Evolutionary conservation across 2,797 vertebrate genomes (phyloP).

Genomic region (Taeniopygia guttata): DNA sequence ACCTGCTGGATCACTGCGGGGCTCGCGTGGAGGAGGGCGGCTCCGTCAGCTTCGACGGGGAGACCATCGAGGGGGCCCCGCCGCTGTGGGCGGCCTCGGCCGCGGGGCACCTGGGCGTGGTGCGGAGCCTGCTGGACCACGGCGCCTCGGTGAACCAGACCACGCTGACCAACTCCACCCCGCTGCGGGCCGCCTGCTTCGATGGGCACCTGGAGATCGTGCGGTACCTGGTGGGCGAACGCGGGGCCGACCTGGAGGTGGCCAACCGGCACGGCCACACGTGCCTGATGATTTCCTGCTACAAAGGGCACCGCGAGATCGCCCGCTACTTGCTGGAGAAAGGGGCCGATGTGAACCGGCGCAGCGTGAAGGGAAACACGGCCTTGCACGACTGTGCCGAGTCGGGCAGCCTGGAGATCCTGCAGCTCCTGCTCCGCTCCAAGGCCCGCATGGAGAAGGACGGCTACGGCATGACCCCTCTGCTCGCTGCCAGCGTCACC

Average conservation of each 20-base stretch:
- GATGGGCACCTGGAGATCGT: constrained; percentile 96
- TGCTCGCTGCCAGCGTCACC: constrained; percentile 92
- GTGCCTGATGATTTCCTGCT: constrained; percentile 98
- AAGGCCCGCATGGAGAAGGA: constrained; percentile 91
- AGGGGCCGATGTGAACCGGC: constrained; percentile 92
- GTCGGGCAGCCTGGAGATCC: constrained; percentile 94
- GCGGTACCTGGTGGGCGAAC: constrained; percentile 90
- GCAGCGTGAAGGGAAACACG: constrained; percentile 94
- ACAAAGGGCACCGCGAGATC: constrained; percentile 95
- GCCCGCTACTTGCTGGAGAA: constrained; percentile 91
- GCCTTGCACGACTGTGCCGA: constrained; percentile 95
- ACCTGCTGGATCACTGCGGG: constrained; percentile 89
- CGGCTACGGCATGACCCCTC: constrained; percentile 94
- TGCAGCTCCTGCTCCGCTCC: constrained; percentile 91
- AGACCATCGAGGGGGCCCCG: constrained; percentile 95
- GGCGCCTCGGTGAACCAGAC: constrained; percentile 94
- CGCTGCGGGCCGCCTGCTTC: constrained; percentile 93
- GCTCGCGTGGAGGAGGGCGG: constrained; percentile 92
- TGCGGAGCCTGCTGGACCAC: constrained; percentile 86
- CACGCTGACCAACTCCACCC: constrained; percentile 94
- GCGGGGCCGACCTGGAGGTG: constrained; percentile 92
- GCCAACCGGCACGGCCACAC: constrained; percentile 96
- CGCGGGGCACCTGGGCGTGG: constrained; percentile 91
- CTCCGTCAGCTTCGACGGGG: constrained; percentile 93
- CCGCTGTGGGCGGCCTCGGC: constrained; percentile 96